Evolutionary conservation across 2,797 vertebrate species (phyloP).

Genomic region (Clarias pachynema): DNA sequence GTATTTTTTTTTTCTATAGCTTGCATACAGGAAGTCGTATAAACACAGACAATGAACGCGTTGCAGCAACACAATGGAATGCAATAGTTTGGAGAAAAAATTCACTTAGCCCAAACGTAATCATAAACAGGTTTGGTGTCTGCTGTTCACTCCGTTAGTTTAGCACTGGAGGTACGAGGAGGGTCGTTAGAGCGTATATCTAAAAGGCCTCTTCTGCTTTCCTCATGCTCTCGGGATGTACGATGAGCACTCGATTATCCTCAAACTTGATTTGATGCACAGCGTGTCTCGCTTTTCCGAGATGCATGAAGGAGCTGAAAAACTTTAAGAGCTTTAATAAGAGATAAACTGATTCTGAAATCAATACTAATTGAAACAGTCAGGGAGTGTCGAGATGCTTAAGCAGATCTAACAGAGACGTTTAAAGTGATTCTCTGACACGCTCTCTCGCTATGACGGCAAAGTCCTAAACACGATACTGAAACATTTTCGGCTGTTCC

Average conservation of each 20-base stretch:
- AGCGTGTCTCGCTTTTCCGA: conserved; percentile 1
- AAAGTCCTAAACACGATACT: conserved; percentile 12
- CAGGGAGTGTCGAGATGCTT: background rate
- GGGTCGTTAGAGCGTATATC: background rate
- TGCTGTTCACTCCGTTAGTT: background rate
- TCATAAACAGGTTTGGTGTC: conserved; percentile 3
- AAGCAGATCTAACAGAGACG: background rate
- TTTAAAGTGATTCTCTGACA: conserved; percentile 12
- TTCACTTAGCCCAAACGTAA: background rate
- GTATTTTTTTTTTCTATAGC: background rate
- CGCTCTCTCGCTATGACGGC: background rate
- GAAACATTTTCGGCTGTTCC: background rate
- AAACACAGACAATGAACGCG: background rate
- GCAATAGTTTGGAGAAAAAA: background rate
- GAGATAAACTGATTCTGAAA: background rate
- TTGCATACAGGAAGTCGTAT: background rate
- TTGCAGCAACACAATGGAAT: background rate
- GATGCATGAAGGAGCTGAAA: conserved; percentile 6
- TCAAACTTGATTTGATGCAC: background rate
- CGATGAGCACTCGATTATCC: background rate
- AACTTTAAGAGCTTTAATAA: conserved; percentile 29
- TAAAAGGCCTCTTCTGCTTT: conserved; percentile 1
- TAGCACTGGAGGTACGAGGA: background rate
- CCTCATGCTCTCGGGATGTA: conserved; percentile 17
- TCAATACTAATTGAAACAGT: conserved; percentile 27